Evolutionary conservation across 23 tunicate genomes (phyloP).

Genomic region (Trididemnum nubilum): DNA sequence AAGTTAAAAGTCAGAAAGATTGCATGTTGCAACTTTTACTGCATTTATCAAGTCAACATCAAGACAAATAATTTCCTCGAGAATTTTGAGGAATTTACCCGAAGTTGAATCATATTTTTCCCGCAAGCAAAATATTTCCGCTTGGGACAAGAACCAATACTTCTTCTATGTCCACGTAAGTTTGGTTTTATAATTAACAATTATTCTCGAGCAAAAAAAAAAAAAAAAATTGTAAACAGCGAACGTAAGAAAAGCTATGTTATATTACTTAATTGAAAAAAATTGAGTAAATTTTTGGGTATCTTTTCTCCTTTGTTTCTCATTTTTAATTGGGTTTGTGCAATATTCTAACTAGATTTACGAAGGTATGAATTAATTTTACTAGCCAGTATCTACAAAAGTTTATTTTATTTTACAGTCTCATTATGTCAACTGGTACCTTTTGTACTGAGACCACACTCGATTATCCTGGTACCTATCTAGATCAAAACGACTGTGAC

Average conservation of each 20-base stretch:
- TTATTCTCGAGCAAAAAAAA: too few relatives aligned
- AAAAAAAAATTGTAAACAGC: background rate
- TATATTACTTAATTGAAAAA: too few relatives aligned
- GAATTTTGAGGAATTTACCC: background rate
- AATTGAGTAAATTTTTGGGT: too few relatives aligned
- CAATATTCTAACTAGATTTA: too few relatives aligned
- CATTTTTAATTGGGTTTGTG: too few relatives aligned
- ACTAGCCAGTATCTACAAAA: background rate
- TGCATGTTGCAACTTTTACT: background rate
- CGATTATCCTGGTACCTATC: background rate
- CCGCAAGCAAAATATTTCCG: background rate
- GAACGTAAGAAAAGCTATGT: too few relatives aligned
- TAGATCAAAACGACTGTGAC: background rate
- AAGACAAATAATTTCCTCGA: background rate
- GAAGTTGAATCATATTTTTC: background rate
- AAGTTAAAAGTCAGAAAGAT: too few relatives aligned
- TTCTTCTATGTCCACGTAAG: conserved; percentile 33
- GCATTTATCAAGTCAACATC: background rate
- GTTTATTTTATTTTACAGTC: conserved; percentile 32
- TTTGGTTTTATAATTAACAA: too few relatives aligned
- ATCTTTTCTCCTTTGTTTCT: too few relatives aligned
- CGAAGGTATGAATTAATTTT: too few relatives aligned
- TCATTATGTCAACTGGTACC: conserved; percentile 60
- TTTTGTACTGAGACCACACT: conserved; percentile 9
- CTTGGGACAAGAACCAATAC: background rate